Evolutionary conservation across 2,888 invertebrate species (phyloP), one percentile per base, ranked within the genome.

Genomic region (Drepana falcataria): DNA sequence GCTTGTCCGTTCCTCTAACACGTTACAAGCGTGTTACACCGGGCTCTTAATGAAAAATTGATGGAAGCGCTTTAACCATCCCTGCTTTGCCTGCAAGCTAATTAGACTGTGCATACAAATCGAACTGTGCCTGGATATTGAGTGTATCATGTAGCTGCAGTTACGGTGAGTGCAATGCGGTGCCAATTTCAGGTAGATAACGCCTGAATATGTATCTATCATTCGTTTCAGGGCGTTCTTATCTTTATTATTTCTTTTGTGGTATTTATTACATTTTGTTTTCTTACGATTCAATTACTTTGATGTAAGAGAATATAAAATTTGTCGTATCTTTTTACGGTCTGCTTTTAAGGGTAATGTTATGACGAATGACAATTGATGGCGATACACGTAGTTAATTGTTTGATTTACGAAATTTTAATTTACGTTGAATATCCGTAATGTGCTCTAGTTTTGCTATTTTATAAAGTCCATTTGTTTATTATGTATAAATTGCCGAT

Each of bases 21-120:
- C 79, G 77, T 73, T 64, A 64, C 77, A 79, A 77, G 75, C 82
- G 83, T 83, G 78, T 81, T 86, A 81, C 76, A 71, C 79, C 83
- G 83, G 82, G 75, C 62, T 72, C 73, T 83, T 75, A 84, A 85
- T 86, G 82, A 85, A 83, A 83, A 83, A 79, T 83, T 83, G 70
- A 83, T 83, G 73, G 75, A 75, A 79, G 80, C 69, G 61, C 63
- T 71, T 74, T 79, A 75, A 81, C 73, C 70, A 70, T 69, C 71
- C 60, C 63, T 55, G 61, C 53, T 61, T 56, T 63, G 52, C 55
- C 58, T 59, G 64, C 60, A 61, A 64, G 61, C 63, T 63, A 63
- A 63, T 61, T 60, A 68, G 69, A 76, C 74, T 74, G 79, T 79
- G 78, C 34, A 48, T 48, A 40, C 9, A 21, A 33, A 48, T 73